Evolutionary conservation across 2,888 invertebrate species (phyloP), one percentile per base, ranked within the genome.

Genomic region (Morinoia aosen): DNA sequence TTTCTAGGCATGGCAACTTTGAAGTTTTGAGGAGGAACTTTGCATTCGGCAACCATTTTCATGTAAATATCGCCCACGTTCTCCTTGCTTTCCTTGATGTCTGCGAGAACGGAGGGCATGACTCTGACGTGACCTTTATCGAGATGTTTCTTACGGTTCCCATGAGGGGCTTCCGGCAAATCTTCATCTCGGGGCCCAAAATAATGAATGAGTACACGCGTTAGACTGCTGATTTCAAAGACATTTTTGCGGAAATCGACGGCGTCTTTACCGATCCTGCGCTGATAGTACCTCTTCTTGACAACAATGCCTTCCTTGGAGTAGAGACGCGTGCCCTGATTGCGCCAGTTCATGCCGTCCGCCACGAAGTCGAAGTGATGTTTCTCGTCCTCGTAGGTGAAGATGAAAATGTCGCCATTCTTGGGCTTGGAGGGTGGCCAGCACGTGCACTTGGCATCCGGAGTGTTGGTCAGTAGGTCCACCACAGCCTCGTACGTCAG

Each of bases 161-260:
- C 95, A 61, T 95, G 95, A n/a, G 95, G 95, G 57, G 95, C 95
- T 64, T 95, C 95, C 12, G 95, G 95, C 25, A 95, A n/a, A 33
- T 95, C 95, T 48, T 95, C 95, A 39, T 64, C 58, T 16, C 58
- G 5, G 33, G 61, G 58, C 10, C 95, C 95, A 19, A 95, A 64
- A 39, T 95, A 95, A 95, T 95, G 95, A 5, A 95, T 95, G 58
- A 95, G 64, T 10, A 95, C 95, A 12, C 95, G 58, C 12, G 58
- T 95, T 33, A 95, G 39, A 64, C 64, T 64, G 48, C 95, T 95
- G 40, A 95, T 61, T 33, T 95, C 95, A n/a, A 64, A 95, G 61
- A 95, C 95, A 40, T 64, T 95, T 58, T 95, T 95, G 33, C 95
- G 95, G 64, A 95, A 95, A 64, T 95, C 95, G n/a, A 95, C 95